A percentile compares a stretch with the other conserved stretches of the same genome.
phyloP scores from a whole-genome alignment of 1,140 invertebrate genomes.

The Tribolium castaneum region DNA sequence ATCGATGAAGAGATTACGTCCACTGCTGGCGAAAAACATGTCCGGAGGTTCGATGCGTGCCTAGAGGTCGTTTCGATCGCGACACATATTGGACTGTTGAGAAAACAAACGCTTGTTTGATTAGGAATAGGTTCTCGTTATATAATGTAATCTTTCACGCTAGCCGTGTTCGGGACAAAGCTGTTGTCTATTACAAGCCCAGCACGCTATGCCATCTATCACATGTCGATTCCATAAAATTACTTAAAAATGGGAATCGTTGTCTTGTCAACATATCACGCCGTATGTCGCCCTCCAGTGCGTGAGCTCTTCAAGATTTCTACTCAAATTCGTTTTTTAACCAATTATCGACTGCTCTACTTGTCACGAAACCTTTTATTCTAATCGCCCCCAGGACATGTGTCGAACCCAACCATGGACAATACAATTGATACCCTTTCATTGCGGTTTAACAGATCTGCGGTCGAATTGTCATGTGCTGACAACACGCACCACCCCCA shows the following conservation, averaged over 20 bases:
- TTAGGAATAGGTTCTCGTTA: constrained; percentile 59
- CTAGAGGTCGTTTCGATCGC: constrained; percentile 53
- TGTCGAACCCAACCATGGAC: constrained; percentile 51
- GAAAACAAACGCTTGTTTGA: constrained; percentile 60
- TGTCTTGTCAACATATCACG: constrained; percentile 61
- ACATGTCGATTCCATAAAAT: constrained; percentile 54
- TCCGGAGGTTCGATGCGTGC: constrained; percentile 50
- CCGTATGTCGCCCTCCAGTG: constrained; percentile 55
- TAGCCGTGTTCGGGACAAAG: constrained; percentile 51
- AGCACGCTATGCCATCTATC: constrained; percentile 44
- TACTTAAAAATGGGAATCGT: constrained; percentile 53
- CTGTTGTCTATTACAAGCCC: constrained; percentile 49
- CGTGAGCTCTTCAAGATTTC: constrained; percentile 44
- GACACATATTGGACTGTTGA: constrained; percentile 60
- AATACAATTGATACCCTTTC: constrained; percentile 48
- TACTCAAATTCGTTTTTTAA: constrained; percentile 22
- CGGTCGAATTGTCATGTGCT: constrained; percentile 48
- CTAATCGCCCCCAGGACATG: constrained; percentile 58
- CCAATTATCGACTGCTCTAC: constrained; percentile 26
- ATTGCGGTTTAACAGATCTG: constrained; percentile 56
- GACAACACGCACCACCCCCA: constrained; percentile 25
- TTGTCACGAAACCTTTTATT: constrained; percentile 57
- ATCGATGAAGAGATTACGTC: constrained; percentile 27
- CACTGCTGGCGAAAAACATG: constrained; percentile 5
- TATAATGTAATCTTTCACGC: constrained; percentile 61